Base-by-base conservation (phyloP, 2,113 vertebrate genomes). In the Lepus europaeus region DNA sequence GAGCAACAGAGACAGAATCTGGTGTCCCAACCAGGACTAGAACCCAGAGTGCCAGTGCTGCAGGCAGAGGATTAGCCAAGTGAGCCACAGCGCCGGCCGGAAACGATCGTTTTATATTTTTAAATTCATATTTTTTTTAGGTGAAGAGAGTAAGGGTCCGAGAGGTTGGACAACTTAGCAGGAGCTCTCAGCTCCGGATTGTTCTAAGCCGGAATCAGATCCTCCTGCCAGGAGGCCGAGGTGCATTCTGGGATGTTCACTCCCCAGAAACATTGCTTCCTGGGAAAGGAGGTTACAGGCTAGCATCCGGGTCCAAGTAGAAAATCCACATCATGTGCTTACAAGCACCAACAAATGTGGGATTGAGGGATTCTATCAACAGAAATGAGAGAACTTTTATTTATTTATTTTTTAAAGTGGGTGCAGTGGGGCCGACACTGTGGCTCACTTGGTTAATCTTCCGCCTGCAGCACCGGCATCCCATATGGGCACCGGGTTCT, bases 231-330 rank as follows among this genome's bases (percentile, higher is more conserved):
- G 6, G 17, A 51, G 59, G 22, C 74, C 73, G 66, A 76, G 16
- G 17, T 85, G 64, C 9, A 17, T 22, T 88, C n/a, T 56, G 49
- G 63, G 59, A 68, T 77, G 80, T 63, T 92, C 27, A 61, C 53
- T 92, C 27, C 51, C 39, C 82, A 51, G 36, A 93, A 87, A 70
- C 33, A 89, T 59, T 66, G n/a, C 78, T 49, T 94, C 29, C 45
- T 17, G 31, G 31, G 17, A 73, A 81, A 81, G 3, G 13, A 79
- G 13, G 23, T 53, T 90, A 76, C 53, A 87, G 66, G n/a, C 45
- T 80, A 33, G 31, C 61, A 13, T 23, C n/a, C 87, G 45, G 61
- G 80, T 53, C 64, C 33, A 63, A 69, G 79, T 5, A 29, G n/a
- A 80, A 14, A 74, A 79, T 29, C 59, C 39, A 14, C 73, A 0